Evolutionary conservation across 2,888 invertebrate species (phyloP), one percentile per base, ranked within the genome.

Genomic region (Hydrotaea diabolus): DNA sequence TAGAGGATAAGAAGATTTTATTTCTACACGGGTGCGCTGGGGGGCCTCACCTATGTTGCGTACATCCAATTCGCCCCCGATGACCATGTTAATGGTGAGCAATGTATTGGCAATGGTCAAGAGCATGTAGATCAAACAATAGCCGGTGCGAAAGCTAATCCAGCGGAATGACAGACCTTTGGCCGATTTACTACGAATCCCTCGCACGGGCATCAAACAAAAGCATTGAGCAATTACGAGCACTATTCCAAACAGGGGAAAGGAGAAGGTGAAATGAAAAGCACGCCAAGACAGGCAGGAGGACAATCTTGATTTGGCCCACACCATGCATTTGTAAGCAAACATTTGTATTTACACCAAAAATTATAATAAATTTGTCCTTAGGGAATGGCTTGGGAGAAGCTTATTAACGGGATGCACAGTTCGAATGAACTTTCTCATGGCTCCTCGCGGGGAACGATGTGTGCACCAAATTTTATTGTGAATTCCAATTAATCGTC

Each of bases 121-220:
- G 21, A 86, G 19, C 55, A 90, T 87, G 49, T 87, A 89, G n/a
- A 89, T 9, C 17, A 90, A 9, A 74, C 89, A 88, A 69, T 89
- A 91, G 85, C 90, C 87, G 31, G 89, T 89, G 15, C 91, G 89
- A 86, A 89, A 88, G 76, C 89, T 90, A 13, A 64, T 78, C 89
- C 92, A 90, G 13, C 85, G 86, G 76, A 92, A 93, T 80, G 88
- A 87, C 39, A 93, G 90, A n/a, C 91, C 88, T n/a, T 91, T 91
- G 8, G 85, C 83, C 2, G 85, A 85, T 36, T 85, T 79, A 2
- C 86, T 86, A 2, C 84, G 85, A 8, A 92, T 87, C 0, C 92
- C 92, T 39, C 88, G 86, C 13, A 92, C 91, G 1, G 92, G 92
- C 91, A 92, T 91, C 17, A 91, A 66, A 23, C 90, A 88, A 53